Percentiles rank a stretch among this genome's conserved stretches.
phyloP scores from a whole-genome alignment of 2,888 invertebrate species.

The Cantharis lateralis region DNA sequence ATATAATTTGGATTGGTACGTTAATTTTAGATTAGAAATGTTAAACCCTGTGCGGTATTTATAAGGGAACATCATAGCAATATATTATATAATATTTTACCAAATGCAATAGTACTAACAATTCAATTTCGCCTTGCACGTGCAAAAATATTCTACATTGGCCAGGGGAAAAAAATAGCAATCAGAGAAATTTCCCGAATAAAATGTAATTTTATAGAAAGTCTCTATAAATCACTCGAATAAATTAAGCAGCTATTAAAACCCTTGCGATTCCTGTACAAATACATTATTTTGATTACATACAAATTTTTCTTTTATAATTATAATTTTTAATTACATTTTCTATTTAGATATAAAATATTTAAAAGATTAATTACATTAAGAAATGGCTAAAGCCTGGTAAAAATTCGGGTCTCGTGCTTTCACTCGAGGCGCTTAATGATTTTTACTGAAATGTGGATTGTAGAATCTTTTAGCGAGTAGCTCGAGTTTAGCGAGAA shows the following conservation, averaged over 20 bases:
- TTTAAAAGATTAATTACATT: constrained; percentile 20
- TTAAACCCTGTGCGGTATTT: no score
- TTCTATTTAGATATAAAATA: constrained; percentile 10
- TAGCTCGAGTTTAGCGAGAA: constrained; percentile 24
- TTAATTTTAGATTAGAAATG: no score
- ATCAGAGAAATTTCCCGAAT: neutral
- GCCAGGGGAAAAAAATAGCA: neutral
- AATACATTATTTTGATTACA: neutral
- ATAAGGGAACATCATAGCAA: no score
- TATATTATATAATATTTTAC: no score
- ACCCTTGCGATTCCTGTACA: neutral
- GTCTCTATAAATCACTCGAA: neutral
- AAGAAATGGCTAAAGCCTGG: constrained; percentile 11
- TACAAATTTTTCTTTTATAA: neutral
- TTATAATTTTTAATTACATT: constrained; percentile 1
- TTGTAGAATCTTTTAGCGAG: constrained; percentile 19
- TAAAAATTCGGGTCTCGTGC: constrained; percentile 18
- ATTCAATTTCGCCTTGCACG: neutral
- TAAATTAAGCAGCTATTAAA: neutral
- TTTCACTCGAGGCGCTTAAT: constrained; percentile 16
- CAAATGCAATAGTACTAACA: no score
- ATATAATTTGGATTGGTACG: no score
- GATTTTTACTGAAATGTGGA: constrained; percentile 18
- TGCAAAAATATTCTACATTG: neutral
- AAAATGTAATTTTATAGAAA: neutral